Base-by-base conservation (phyloP, 2,797 vertebrate genomes). In the Coranthus polyacanthus region DNA sequence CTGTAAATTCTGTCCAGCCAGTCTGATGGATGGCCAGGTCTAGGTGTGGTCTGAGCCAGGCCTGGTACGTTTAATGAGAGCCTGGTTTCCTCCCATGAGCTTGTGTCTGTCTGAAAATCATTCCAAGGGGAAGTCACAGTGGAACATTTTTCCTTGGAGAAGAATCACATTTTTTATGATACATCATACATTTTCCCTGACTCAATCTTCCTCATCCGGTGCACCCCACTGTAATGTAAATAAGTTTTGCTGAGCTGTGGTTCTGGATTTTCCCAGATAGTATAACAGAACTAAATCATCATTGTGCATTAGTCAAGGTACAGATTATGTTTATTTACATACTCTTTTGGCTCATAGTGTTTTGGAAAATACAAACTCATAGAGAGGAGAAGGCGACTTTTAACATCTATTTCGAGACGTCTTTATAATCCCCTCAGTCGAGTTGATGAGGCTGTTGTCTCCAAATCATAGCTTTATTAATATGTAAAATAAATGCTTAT, bases 1-100 rank as follows among this genome's bases (percentile, higher is more conserved):
- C 86, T 89, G 87, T 92, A 93, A 93, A 94, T 92, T 84, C 84
- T 84, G 86, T 82, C 60, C 69, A 78, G 83, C 84, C 77, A 65
- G 68, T 67, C 83, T 92, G 90, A 92, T 89, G 86, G 84, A 92
- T 91, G 65, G 86, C 76, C 75, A 58, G 73, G 83, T 74, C 75
- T 75, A 75, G 86, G 84, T 85, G 82, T 89, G 81, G 84, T 88
- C 88, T 78, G 72, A 83, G 82, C 75, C 76, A 66, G 79, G 79
- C 81, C 80, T 73, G 85, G 54, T 76, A 44, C 72, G 57, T 89
- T 93, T 93, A 91, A 91, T 69, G 82, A 90, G 78, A 37, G 47
- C 78, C 80, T 26, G 26, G 80, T 89, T 89, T 89, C 82, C 82
- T 83, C 84, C 83, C 85, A 38, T 22, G 83, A 84, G 81, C 72